Conservation (phyloP, 2,797 vertebrate species). For the Florisuga fusca region DNA sequence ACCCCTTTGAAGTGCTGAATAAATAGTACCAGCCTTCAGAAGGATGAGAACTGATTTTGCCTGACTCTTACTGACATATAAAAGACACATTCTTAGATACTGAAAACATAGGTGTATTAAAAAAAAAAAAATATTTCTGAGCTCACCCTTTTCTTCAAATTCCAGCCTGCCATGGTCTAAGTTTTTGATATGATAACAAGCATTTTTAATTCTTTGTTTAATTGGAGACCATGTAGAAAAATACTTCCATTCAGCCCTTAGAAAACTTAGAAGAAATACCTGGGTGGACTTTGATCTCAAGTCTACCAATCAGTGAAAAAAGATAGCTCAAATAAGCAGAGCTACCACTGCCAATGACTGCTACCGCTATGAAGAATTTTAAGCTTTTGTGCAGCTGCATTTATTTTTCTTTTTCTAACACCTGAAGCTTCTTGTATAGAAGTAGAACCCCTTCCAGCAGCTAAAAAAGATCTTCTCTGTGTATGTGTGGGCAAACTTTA, state of each 20-base stretch:
- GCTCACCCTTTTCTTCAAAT: neutral
- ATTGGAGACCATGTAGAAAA: neutral
- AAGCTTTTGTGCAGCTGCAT: neutral
- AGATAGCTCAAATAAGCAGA: neutral
- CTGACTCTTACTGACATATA: neutral
- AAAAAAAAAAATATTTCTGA: neutral
- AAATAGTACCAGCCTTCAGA: constrained; percentile 6
- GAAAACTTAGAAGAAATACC: neutral
- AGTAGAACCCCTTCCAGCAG: neutral
- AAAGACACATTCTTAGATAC: neutral
- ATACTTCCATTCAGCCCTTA: neutral
- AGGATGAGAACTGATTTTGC: neutral
- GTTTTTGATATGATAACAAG: neutral
- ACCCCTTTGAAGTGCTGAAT: constrained; percentile 38
- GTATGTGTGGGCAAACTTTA: constrained; percentile 10
- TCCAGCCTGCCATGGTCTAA: neutral
- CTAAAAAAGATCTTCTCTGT: neutral
- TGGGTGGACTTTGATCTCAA: neutral
- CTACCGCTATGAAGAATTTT: neutral
- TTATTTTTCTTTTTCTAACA: neutral
- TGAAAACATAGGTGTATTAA: neutral
- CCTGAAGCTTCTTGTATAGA: neutral
- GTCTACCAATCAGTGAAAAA: neutral
- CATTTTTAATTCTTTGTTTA: neutral
- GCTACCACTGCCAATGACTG: neutral